Evolutionary conservation across 2,113 vertebrate species (phyloP), one percentile per base, ranked within the genome.

Genomic region (Atractosteus spatula): DNA sequence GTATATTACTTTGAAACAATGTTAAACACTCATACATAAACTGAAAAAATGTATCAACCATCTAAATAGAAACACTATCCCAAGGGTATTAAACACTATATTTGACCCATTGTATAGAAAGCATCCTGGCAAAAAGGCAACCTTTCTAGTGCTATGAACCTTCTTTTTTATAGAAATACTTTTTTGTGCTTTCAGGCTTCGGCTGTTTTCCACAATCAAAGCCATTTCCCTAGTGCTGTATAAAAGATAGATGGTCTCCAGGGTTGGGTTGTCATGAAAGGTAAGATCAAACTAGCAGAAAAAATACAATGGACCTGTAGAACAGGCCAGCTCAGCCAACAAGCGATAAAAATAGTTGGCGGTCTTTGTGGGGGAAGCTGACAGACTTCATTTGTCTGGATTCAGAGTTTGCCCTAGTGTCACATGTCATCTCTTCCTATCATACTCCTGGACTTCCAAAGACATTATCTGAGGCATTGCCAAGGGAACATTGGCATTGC

Each of bases 361-460:
- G 90, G 88, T 82, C 78, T 90, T 87, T 82, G 83, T 90, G 86
- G 81, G 89, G 82, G 77, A 76, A 73, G 56, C 84, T 92, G 92
- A 92, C 90, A 94, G 89, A 79, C 86, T 91, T 91, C 86, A 92
- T 93, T 95, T 93, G 87, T 92, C 71, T 76, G 79, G 77, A 80
- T 84, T 88, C 84, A 82, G 80, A 86, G 85, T 77, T 83, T 86
- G 85, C 81, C 87, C 85, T 66, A 3, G 79, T 89, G 85, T 85
- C 87, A 80, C 73, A 70, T 87, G 86, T 89, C 86, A 88, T 17
- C 77, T 79, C 80, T 71, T 77, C 77, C 79, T 79, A 78, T 78
- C 71, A 70, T 75, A 79, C 74, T 65, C 75, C 74, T 67, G 72
- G 78, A 88, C 82, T 83, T 85, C 76, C 71, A 82, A 79, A 77